Evolutionary conservation across 2,797 vertebrate genomes (phyloP), one percentile per base, ranked within the genome.

Genomic region (Sebastes trivittatus): DNA sequence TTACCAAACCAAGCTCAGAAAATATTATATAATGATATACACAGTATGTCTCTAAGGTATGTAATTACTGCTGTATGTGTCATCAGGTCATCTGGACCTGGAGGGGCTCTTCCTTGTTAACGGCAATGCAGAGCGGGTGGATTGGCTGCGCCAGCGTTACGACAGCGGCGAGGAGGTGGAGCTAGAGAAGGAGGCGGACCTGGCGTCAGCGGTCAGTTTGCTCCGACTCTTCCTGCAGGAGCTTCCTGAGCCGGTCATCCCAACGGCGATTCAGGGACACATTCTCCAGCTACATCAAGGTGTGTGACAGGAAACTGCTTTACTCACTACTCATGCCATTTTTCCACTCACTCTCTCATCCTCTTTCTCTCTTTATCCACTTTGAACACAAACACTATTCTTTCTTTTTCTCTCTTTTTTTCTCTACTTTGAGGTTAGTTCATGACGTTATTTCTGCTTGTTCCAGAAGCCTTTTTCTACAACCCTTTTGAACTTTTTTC

Each of bases 91-190:
- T 88, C 95, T 99, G 96, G 97, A 98, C 94, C 95, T 98, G 93
- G 97, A 98, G 95, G 97, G 98, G 87, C 97, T 99, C 95, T 99
- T 99, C 94, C 96, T 98, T 94, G 98, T 99, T 86, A 99, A 99
- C 80, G 98, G 98, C 85, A 99, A 98, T 67, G 98, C 98, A 75
- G 98, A 99, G 95, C 97, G 97, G 9, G 98, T 99, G 92, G 98
- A 98, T 92, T 99, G 98, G 98, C 97, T 99, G 91, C 96, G 98
- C 87, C 98, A 98, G 83, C 96, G 97, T 82, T 99, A 98, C 0
- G 98, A 99, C 94, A 97, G 95, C 0, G 98, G 98, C 36, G 97
- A 98, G 92, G 97, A 97, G 92, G 98, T 99, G 95, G 97, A 98
- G 94, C 96, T 99, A 90, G 97, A 97, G 95, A 98, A 98, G 94